Base-by-base conservation (phyloP, 1,140 invertebrate genomes). In the Cydia pomonella region DNA sequence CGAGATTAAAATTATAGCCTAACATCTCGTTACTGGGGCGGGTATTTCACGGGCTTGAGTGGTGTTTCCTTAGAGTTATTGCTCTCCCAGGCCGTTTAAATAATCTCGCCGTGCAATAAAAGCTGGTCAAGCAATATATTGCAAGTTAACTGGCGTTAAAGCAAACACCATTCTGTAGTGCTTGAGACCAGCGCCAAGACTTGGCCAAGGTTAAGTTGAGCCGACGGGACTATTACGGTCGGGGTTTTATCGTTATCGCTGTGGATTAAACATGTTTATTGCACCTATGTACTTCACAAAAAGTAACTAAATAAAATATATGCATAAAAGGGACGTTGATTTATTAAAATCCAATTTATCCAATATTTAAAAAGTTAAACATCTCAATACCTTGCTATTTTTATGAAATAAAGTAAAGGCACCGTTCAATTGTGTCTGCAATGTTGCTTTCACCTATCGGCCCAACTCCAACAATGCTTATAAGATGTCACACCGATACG, bases 51-150 rank as follows among this genome's bases (percentile, higher is more conserved):
- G 73, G 69, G 78, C 71, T 77, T 62, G 62, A 76, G 75, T 76
- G 75, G n/a, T 72, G 71, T 47, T 76, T 21, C 75, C 63, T 53
- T 72, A 73, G 77, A 84, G 79, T 84, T 79, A 84, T 82, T 75
- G 77, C 77, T 69, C 75, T 76, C 77, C 79, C 74, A 71, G 71
- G 77, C 79, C 77, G 81, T 81, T 84, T 84, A 83, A 84, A 84
- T 84, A 84, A 84, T 83, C 81, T 80, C 75, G 69, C 77, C 76
- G 73, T 77, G 81, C 81, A 81, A 84, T 84, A 84, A 84, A 83
- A 80, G 79, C 80, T 74, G 75, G 73, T 73, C 74, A 66, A 71
- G 77, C 79, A 62, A 84, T 84, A 82, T 81, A 81, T 78, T 81
- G 79, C 77, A 75, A 80, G 83, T 80, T 77, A 73, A 75, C 75